Base-by-base conservation (phyloP, 2,113 vertebrate species). In the Gobio gobio region DNA sequence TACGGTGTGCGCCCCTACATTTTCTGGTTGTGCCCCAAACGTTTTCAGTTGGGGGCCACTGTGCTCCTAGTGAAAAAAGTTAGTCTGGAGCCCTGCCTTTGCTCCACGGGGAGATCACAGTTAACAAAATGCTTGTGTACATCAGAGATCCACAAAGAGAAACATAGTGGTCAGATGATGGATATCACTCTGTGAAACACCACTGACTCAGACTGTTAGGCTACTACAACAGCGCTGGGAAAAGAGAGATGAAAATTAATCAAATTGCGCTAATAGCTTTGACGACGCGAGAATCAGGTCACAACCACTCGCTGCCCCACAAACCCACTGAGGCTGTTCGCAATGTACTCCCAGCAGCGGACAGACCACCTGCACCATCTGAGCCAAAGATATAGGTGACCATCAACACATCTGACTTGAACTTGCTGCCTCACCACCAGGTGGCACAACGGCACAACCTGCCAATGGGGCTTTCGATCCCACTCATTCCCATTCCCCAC, bases 401-500 rank as follows among this genome's bases (percentile, higher is more conserved):
- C n/a, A 54, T 14, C 1, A 73, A 47, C 5, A 73, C 70, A 24
- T 74, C 8, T 0, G 8, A 22, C 59, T 59, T 66, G 10, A 66
- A 20, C 58, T 29, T 82, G 47, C 59, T 70, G 61, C 85, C 81
- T 70, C 16, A 58, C 83, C 89, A 89, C 87, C 90, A 91, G 90
- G 81, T 82, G 89, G 86, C 86, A 83, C 33, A 73, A 78, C 20
- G 29, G 29, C 14, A 47, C 75, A 68, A 74, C 9, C 24, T 16
- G 56, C 14, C n/a, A 26, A 9, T 14, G 36, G 77, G 77, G 54
- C 40, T 61, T 40, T 84, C 59, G n/a, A 40, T 24, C 40, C 54
- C 9, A 74, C 56, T 22, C 64, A 59, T 59, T 76, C 36, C 61
- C 56, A 56, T 79, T 81, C 68, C 10, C 70, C 61, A 36, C 85